Percentiles rank a stretch among this genome's conserved stretches.
Evolutionary conservation across 2,113 vertebrate genomes (phyloP).

Genomic region (Andinoacara biseriatus): DNA sequence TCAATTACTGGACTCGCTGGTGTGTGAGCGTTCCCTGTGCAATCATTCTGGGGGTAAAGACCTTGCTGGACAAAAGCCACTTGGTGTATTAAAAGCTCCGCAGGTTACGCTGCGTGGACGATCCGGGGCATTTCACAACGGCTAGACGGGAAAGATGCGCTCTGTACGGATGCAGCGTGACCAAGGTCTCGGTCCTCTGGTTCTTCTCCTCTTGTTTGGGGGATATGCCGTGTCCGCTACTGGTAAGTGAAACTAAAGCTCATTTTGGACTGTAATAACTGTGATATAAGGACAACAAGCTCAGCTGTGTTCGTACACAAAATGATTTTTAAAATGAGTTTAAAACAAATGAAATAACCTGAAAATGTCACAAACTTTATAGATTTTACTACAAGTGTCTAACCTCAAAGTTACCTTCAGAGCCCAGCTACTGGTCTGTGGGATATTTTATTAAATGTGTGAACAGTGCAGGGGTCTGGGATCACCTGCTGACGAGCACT

Average conservation of each 20-base stretch:
- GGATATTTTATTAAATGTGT: background rate
- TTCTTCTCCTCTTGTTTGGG: slow-evolving; percentile 73
- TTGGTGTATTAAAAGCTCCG: slow-evolving; percentile 26
- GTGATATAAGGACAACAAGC: background rate
- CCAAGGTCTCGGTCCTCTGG: slow-evolving; percentile 65
- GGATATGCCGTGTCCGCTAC: slow-evolving; percentile 61
- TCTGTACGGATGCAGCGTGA: slow-evolving; percentile 69
- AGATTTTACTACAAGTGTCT: background rate
- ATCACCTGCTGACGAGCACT: slow-evolving; percentile 25
- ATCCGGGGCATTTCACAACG: slow-evolving; percentile 59
- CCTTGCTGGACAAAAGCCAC: slow-evolving; percentile 35
- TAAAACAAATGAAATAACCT: background rate
- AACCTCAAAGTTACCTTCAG: background rate
- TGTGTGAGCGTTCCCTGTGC: background rate
- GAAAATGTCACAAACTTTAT: background rate
- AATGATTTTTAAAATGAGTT: background rate
- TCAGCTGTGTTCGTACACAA: background rate
- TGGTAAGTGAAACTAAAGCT: slow-evolving; percentile 67
- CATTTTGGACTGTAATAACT: background rate
- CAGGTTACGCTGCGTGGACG: slow-evolving; percentile 40
- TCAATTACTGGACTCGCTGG: slow-evolving; percentile 7
- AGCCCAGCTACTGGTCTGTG: background rate
- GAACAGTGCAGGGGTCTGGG: background rate
- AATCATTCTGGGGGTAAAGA: slow-evolving; percentile 11
- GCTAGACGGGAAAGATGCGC: slow-evolving; percentile 78